phyloP scores from a whole-genome alignment of 2,797 vertebrate genomes.

The Phoebastria nigripes region DNA sequence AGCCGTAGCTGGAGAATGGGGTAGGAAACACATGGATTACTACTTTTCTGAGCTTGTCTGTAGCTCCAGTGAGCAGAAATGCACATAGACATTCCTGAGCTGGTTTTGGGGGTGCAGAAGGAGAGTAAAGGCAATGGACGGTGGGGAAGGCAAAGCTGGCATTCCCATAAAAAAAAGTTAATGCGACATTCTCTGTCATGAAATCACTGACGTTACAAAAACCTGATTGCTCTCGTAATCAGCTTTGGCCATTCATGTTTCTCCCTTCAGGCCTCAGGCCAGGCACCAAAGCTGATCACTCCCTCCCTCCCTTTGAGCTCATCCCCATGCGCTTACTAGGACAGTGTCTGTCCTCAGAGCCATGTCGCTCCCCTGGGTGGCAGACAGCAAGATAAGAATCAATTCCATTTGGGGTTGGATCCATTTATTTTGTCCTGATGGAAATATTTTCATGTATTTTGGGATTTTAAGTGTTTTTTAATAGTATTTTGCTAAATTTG shows the following conservation, averaged over 20 bases:
- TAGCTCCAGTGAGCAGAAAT: neutral
- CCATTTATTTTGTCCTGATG: neutral
- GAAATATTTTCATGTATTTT: neutral
- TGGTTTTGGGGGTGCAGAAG: neutral
- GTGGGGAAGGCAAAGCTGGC: neutral
- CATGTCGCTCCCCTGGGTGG: rapidly evolving
- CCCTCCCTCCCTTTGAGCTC: neutral
- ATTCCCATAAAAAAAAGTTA: neutral
- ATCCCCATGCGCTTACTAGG: rapidly evolving
- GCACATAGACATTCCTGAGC: neutral
- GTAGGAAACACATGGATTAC: neutral
- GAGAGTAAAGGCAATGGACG: neutral
- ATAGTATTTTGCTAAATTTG: neutral
- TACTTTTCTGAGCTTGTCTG: neutral
- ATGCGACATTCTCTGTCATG: neutral
- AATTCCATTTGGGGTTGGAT: neutral
- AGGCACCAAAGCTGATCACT: neutral
- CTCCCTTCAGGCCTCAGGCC: neutral
- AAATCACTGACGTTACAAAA: neutral
- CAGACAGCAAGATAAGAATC: neutral
- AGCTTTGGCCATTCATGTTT: neutral
- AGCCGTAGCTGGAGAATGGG: neutral
- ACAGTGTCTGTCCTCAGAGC: neutral
- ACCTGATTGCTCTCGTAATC: neutral
- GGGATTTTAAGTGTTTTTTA: neutral